Evolutionary conservation across 2,113 vertebrate genomes (phyloP), one percentile per base, ranked within the genome.

Genomic region (Labrus mixtus): DNA sequence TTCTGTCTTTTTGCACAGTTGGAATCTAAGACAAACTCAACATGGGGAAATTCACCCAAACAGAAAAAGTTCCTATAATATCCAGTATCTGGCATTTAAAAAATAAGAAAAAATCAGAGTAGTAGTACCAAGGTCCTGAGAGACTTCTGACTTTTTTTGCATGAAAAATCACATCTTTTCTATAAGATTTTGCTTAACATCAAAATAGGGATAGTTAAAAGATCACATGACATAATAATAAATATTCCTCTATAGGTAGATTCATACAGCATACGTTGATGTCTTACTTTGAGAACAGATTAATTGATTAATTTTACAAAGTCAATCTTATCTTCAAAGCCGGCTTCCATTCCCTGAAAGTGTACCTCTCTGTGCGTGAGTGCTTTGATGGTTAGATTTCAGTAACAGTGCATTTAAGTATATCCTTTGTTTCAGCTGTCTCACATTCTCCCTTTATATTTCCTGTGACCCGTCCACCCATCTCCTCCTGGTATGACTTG

Each of bases 1-100:
- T 79, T 86, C 60, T 61, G 37, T 67, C 48, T 74, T 60, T 50
- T 8, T 73, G 45, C 43, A 55, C n/a, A 6, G 69, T 78, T 59
- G 46, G 29, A 54, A n/a, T 10, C 9, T 16, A 53, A 65, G 43
- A 57, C 55, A 41, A 60, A 56, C 46, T 22, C 57, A 57, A 7
- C 55, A 57, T 39, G 12, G 57, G 58, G 67, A 69, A 60, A 37
- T 68, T 57, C 46, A 36, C 19, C 60, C 39, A 41, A 11, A 68
- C 8, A 56, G n/a, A 48, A 15, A 64, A 39, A 37, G 64, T 45
- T 15, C 43, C 15, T 13, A 12, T 45, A 1, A 17, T 17, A 41
- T 55, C 57, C 23, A 12, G 10, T 22, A 13, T 11, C 20, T 23
- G 53, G 10, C 12, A 33, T 33, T 16, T 29, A 13, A 56, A 33